Conservation (phyloP, 2,797 vertebrate species). For the Erethizon dorsatum region DNA sequence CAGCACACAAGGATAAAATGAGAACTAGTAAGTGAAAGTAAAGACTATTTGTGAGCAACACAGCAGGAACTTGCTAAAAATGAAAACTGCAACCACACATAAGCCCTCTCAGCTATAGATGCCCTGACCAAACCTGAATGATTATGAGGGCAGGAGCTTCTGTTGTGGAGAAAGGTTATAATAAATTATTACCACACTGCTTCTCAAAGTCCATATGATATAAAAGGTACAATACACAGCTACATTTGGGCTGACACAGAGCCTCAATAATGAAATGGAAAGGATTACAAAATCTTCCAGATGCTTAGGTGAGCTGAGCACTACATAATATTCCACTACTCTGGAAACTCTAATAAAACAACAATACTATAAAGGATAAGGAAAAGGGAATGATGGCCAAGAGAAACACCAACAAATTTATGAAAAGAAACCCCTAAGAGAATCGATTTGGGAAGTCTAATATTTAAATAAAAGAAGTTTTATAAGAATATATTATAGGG, state of each 20-base stretch:
- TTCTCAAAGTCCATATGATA: background rate
- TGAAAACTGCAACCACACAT: fast-evolving
- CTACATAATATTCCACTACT: background rate
- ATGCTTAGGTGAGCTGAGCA: background rate
- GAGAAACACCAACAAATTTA: background rate
- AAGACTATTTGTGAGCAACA: background rate
- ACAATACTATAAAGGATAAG: background rate
- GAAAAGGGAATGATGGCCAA: background rate
- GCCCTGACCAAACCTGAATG: background rate
- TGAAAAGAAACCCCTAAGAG: background rate
- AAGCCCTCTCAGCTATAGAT: background rate
- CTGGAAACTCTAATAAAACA: background rate
- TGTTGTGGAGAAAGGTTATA: background rate
- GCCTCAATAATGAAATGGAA: background rate
- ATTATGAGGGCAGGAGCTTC: background rate
- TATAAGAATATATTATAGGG: background rate
- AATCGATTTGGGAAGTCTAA: background rate
- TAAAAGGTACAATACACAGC: background rate
- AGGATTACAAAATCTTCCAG: background rate
- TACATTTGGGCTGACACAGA: background rate
- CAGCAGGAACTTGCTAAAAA: background rate
- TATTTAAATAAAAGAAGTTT: background rate
- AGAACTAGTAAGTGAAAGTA: background rate
- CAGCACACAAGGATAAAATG: background rate
- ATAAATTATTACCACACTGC: background rate